Evolutionary conservation across 2,888 invertebrate species (phyloP).

Genomic region (Nesidiocoris tenuis): DNA sequence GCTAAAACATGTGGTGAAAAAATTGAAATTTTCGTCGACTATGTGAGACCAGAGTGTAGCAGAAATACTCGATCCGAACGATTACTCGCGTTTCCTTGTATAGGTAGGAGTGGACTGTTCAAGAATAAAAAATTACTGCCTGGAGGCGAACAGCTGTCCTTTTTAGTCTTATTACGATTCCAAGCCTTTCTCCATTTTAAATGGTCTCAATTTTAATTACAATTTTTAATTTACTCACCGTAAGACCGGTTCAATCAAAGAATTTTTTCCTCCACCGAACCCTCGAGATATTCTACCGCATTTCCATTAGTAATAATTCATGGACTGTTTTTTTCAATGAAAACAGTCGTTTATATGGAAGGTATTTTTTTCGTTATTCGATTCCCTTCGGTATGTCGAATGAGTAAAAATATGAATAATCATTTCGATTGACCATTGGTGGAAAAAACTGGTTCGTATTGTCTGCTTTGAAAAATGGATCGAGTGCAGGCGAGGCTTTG

Average conservation of each 20-base stretch:
- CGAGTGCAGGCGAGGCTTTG: neutral
- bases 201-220: conserved; percentile 16
- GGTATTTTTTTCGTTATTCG: neutral
- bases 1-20: no score
- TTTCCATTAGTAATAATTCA: conserved; percentile 25
- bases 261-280: neutral
- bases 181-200: neutral
- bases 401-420: neutral
- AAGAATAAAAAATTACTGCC: neutral
- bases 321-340: neutral
- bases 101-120: neutral
- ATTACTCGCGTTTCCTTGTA: neutral
- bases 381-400: neutral
- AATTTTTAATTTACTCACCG: conserved; percentile 17
- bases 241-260: conserved; percentile 10
- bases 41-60: neutral
- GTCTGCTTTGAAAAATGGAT: neutral
- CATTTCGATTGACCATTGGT: neutral
- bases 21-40: neutral
- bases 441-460: neutral
- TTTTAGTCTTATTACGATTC: conserved; percentile 1
- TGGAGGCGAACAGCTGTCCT: neutral
- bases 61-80: neutral
- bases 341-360: neutral
- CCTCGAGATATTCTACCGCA: neutral